Base-by-base conservation (phyloP, 2,113 vertebrate genomes). In the Campylorhamphus procurvoides region DNA sequence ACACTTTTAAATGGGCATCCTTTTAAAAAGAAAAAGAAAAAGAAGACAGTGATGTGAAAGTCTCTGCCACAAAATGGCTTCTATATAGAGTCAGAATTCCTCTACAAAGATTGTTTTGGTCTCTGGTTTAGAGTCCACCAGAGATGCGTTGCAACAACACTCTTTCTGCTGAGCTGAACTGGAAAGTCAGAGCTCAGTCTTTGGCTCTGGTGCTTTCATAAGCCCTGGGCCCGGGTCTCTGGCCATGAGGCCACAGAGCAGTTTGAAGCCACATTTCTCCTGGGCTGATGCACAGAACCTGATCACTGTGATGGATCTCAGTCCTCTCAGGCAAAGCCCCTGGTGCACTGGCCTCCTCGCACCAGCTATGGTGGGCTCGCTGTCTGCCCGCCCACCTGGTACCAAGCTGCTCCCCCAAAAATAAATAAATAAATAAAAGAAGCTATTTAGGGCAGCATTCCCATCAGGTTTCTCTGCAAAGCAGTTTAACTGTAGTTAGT, bases 401-500 rank as follows among this genome's bases (percentile, higher is more conserved):
- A 80, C 18, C 58, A 95, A 87, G 86, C 56, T 76, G 66, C 79
- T 87, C 91, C 88, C 44, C 71, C 3, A 2, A 22, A 95, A 93
- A 84, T 82, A 97, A 96, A 95, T 80, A 73, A 86, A 93, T 89
- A 90, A 28, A 50, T 37, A 77, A 59, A 92, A 63, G 92, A 95
- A 97, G 97, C 98, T 98, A 98, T 98, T 98, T 98, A 98, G 98
- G 98, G 96, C 97, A 97, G 96, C 39, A 55, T 97, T 98, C 98
- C 98, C 98, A 97, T 93, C 87, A 98, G 98, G 96, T 97, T 98
- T 98, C 91, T 97, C 94, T 96, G 97, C 97, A 98, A 98, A 98
- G 98, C 98, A 98, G 98, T 98, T 98, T 98, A 98, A 98, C 98
- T 98, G 98, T 98, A 98, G 98, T 98, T 98, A 98, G 98, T 98